Percentiles rank a stretch among this genome's conserved stretches.
These are phyloP conservation scores for Isichthys henryi DNA, from an alignment of 2,113 vertebrate species.

Conservation along the genomic window DNA sequence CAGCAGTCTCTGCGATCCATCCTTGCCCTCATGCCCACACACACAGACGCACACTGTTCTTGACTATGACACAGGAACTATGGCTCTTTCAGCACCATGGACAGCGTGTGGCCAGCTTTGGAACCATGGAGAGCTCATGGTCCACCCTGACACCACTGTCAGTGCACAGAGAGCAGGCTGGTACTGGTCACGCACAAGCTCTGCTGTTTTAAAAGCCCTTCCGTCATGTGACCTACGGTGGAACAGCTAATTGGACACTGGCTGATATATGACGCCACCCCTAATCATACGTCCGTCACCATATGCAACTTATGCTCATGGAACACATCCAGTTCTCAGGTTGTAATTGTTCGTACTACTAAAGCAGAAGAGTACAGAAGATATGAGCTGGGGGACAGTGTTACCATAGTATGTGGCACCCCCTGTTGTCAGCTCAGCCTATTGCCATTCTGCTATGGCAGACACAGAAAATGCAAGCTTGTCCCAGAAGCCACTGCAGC, in stretches of 20 bases:
- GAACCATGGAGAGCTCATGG: neutral
- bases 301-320: neutral
- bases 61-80: neutral
- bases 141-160: neutral
- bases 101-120: neutral
- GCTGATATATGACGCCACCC: neutral
- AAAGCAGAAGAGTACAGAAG: neutral
- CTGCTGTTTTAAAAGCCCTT: neutral
- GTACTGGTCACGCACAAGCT: neutral
- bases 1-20: neutral
- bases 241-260: neutral
- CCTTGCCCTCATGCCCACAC: neutral
- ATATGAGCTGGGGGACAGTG: conserved; percentile 12
- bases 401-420: neutral
- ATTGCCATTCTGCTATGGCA: conserved; percentile 27
- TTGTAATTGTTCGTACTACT: neutral
- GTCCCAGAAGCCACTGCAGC: conserved; percentile 36
- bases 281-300: neutral
- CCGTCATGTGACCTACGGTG: neutral
- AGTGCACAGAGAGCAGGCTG: neutral
- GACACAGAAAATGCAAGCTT: conserved; percentile 37
- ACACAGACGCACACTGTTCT: neutral
- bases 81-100: neutral
- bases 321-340: neutral
- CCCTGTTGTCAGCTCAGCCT: conserved; percentile 20